A percentile compares a stretch with the other conserved stretches of the same genome.
phyloP scores from a whole-genome alignment of 2,888 invertebrate species.

The Acanthopleura granulata region DNA sequence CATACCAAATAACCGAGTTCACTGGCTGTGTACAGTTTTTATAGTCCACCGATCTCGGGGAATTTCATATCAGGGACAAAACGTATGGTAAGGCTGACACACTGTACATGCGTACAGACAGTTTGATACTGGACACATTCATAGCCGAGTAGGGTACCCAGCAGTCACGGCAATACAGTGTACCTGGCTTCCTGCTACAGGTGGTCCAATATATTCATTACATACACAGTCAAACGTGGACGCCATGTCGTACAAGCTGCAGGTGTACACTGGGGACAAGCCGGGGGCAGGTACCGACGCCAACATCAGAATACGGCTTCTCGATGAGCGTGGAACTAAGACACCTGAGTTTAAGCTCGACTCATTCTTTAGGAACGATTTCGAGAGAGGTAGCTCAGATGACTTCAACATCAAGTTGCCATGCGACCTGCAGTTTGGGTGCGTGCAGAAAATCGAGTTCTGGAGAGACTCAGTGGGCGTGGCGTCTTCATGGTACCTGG shows the following conservation, averaged over 20 bases:
- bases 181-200: no score
- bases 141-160: no score
- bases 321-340: slow-evolving; percentile 61
- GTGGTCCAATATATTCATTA: background rate
- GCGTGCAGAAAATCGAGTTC: slow-evolving; percentile 61
- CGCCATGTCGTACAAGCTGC: background rate
- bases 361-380: slow-evolving; percentile 61
- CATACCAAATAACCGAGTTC: no score
- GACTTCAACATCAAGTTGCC: slow-evolving; percentile 50
- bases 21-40: no score
- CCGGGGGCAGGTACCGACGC: slow-evolving; percentile 69
- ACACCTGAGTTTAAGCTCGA: slow-evolving; percentile 64
- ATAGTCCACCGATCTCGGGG: no score
- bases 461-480: slow-evolving; percentile 67
- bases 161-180: no score
- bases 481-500: slow-evolving; percentile 68
- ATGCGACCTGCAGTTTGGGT: slow-evolving; percentile 29
- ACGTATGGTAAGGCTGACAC: no score
- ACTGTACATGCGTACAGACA: no score
- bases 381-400: slow-evolving; percentile 66
- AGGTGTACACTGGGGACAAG: slow-evolving; percentile 70
- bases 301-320: slow-evolving; percentile 66
- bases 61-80: no score
- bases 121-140: no score
- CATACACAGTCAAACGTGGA: background rate